These are phyloP conservation scores for Coendou prehensilis DNA, from an alignment of 2,797 vertebrate species.

Conservation along the genomic window DNA sequence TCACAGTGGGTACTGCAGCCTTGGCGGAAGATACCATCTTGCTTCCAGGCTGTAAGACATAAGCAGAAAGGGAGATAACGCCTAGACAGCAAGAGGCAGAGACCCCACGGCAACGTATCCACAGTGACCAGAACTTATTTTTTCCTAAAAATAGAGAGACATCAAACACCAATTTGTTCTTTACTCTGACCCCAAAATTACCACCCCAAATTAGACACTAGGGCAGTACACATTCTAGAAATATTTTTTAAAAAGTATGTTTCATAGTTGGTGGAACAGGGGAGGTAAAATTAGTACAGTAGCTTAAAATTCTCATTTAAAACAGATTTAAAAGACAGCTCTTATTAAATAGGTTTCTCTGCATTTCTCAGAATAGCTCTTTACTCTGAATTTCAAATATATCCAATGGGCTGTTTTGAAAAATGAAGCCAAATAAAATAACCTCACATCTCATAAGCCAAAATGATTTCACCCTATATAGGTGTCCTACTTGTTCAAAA, in stretches of 20 bases:
- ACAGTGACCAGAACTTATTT: neutral
- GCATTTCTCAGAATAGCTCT: neutral
- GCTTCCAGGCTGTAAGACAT: conserved; percentile 94
- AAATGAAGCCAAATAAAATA: conserved; percentile 27
- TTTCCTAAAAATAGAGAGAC: neutral
- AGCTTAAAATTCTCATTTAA: conserved; percentile 56
- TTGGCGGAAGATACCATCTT: conserved; percentile 99
- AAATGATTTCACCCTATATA: neutral
- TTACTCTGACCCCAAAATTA: neutral
- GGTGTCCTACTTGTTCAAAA: neutral
- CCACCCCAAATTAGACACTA: neutral
- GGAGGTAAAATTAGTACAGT: neutral
- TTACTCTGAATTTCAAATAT: conserved; percentile 12
- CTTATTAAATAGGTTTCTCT: neutral
- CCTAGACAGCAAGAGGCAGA: neutral
- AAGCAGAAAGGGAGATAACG: neutral
- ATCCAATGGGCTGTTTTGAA: neutral
- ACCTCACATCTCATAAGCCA: neutral
- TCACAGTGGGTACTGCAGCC: conserved; percentile 97
- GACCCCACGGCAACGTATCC: neutral
- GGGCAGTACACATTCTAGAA: neutral
- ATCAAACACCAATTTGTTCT: neutral
- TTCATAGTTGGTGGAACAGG: too few species aligned
- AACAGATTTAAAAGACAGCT: conserved; percentile 40
- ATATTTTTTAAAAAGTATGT: neutral